Conservation (phyloP, 2,113 vertebrate species). For the Aythya baeri region DNA sequence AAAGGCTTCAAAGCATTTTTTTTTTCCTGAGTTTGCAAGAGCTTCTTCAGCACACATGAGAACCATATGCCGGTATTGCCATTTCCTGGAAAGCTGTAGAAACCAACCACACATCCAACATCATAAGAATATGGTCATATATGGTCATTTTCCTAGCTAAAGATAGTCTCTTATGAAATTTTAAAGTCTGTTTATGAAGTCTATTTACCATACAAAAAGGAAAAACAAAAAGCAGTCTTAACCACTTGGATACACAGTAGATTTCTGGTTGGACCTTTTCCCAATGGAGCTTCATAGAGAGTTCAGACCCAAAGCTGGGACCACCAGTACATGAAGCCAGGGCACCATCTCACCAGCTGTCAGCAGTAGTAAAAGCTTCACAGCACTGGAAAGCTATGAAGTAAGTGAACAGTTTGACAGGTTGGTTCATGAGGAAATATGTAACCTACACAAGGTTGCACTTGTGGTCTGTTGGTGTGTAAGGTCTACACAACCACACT, state of each 20-base stretch:
- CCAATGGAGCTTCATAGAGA: neutral
- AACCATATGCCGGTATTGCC: neutral
- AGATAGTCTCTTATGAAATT: neutral
- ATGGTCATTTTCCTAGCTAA: neutral
- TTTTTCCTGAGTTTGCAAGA: neutral
- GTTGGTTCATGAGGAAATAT: neutral
- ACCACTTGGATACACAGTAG: neutral
- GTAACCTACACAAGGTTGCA: neutral
- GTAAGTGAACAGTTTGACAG: neutral
- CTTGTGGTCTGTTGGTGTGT: neutral
- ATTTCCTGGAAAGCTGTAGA: neutral
- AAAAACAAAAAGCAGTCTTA: neutral
- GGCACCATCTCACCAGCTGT: neutral
- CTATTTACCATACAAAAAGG: too few relatives aligned
- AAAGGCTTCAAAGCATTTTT: neutral
- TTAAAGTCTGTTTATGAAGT: neutral
- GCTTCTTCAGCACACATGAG: neutral
- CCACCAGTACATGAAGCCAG: neutral
- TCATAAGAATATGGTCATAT: neutral
- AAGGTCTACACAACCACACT: neutral
- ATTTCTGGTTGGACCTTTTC: neutral
- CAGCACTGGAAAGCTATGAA: neutral
- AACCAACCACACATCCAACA: neutral
- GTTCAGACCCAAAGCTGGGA: neutral
- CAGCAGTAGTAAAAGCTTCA: neutral